Base-by-base conservation (phyloP, 2,888 invertebrate species). In the Drosophila borborema region DNA sequence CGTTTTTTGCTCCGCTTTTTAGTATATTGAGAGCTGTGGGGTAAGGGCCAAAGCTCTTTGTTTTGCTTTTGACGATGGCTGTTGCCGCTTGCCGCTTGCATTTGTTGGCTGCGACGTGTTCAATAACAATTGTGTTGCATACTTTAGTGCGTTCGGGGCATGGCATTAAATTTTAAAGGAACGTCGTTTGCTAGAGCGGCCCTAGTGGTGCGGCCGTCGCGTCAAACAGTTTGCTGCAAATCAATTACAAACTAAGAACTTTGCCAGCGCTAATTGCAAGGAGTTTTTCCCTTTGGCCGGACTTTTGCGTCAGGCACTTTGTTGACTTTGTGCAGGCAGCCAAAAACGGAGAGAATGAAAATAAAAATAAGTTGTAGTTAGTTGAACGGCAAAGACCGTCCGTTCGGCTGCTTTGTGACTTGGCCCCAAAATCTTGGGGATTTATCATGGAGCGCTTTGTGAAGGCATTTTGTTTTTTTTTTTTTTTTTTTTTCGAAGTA, bases 91-190 rank as follows among this genome's bases (percentile, higher is more conserved):
- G 40, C 20, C 45, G 45, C 43, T 20, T 73, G 59, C 61, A 58
- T 64, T 66, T 76, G 76, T 67, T 76, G 62, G 60, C 71, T 45
- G 70, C 55, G 67, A 78, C 82, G 86, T 86, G 84, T 84, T 86
- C 86, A 84, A 86, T 85, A 84, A 82, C 86, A 81, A 84, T 83
- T 86, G 80, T 78, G 82, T 80, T 86, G 85, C 84, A 85, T 84
- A 82, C 76, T 86, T 86, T 80, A 82, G 82, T 78, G 80, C 72
- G 68, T 56, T 65, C 31, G 73, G 61, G 67, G 66, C 43, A 51
- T 8, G 65, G 64, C 70, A 84, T 86, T 86, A 77, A 84, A 80
- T 76, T 86, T 85, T 86, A 84, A 86, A 79, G 72, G 38, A 64
- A 36, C n/a, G 12, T 38, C 14, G 14, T 14, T 38, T 38, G 38